Evolutionary conservation across 2,888 invertebrate genomes (phyloP), one percentile per base, ranked within the genome.

Genomic region (Drosophila heteroneura): DNA sequence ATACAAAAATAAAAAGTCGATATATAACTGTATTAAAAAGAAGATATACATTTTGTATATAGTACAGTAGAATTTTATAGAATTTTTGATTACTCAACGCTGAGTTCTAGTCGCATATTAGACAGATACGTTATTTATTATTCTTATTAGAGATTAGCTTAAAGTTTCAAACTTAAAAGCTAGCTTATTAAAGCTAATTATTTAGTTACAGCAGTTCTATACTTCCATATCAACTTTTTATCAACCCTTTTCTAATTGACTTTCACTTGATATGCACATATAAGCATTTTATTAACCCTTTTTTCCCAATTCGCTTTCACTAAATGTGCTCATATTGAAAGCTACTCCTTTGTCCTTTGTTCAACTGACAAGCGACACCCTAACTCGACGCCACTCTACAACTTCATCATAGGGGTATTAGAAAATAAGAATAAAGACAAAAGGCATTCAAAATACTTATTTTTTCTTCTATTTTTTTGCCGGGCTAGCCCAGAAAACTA

Each of bases 401-500:
- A 9, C 16, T 16, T 33, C 6, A 22, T 44, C 35, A 35, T 22
- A 37, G 49, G 56, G 56, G 56, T 37, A 33, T 22, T 49, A n/a
- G 3, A 12, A 37, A 26, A 26, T 4, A 22, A 49, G 33, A 33
- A 12, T 22, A 54, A 33, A 10, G n/a, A 49, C 57, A 70, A 54
- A 53, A 32, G 26, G 19, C 39, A 47, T n/a, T 37, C 41, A 33
- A 14, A 70, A 56, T 59, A 41, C 60, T 37, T 37, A 26, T 30
- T 59, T 16, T 57, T 62, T 39, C 57, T 58, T 58, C 33, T 33
- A 26, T 28, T 65, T n/a, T n/a, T 37, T 56, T 69, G 61, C 28
- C 5, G 12, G 52, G 54, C 54, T 70, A 67, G 64, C 58, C 53
- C 44, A 68, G 53, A 70, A 66, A 70, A 60, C 5, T n/a, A 39